A percentile compares a stretch with the other conserved stretches of the same genome.
Conservation (phyloP, 2,113 vertebrate genomes). For the Lagopus muta region DNA sequence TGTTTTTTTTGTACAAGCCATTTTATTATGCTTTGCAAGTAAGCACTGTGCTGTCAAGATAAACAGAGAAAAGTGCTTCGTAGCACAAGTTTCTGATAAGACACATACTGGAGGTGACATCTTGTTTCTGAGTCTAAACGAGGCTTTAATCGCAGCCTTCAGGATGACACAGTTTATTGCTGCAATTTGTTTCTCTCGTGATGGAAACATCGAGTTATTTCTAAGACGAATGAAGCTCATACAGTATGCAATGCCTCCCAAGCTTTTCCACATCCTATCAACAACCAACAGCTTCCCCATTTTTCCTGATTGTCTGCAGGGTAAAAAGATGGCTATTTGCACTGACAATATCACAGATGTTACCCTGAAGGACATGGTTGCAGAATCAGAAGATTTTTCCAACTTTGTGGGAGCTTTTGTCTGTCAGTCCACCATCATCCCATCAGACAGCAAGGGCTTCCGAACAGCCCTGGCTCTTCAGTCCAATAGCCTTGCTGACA, state of each 20-base stretch:
- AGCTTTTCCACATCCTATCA: neutral
- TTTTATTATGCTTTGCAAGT: conserved; percentile 13
- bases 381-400: conserved; percentile 84
- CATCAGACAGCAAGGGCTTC: conserved; percentile 93
- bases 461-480: conserved; percentile 92
- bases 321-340: conserved; percentile 87
- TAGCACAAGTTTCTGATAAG: conserved; percentile 19
- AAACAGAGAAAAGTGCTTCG: neutral
- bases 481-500: conserved; percentile 93
- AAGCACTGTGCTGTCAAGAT: conserved; percentile 10
- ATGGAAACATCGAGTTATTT: neutral
- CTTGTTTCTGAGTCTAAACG: neutral
- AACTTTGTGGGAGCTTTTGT: conserved; percentile 89
- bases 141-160: neutral
- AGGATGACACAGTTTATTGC: neutral
- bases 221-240: neutral
- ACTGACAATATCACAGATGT: conserved; percentile 94
- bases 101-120: neutral
- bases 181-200: neutral
- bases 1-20: neutral
- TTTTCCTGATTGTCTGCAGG: conserved; percentile 74
- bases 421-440: conserved; percentile 97
- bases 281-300: neutral
- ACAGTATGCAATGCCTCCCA: neutral
- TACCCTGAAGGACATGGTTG: conserved; percentile 84